Base-by-base conservation (phyloP, 2,797 vertebrate genomes). In the Liasis olivaceus region DNA sequence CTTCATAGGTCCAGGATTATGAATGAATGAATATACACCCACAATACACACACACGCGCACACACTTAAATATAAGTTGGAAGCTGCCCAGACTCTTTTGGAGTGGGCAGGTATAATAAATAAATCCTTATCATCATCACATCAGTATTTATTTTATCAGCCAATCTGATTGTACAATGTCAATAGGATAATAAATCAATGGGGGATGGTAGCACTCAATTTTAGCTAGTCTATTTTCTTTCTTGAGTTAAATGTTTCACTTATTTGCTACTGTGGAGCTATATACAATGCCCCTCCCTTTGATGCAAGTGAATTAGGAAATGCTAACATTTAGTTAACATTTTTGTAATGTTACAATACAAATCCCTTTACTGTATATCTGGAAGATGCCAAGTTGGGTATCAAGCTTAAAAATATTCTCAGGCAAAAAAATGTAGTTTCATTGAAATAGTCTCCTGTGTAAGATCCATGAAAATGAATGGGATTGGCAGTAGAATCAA, bases 181-280 rank as follows among this genome's bases (percentile, higher is more conserved):
- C 88, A 92, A 92, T 89, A 92, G 42, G 87, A 31, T 14, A 84
- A 89, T 89, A 85, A 89, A 85, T 84, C 87, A 89, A 64, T 84
- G 85, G 60, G 31, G 60, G 17, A 17, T 89, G 51, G 85, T 85
- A 89, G 58, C 87, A 85, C 89, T 92, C 72, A 51, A 47, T 85
- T 89, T 87, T 92, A 15, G 22, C 64, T 89, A 66, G 5, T 88
- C 26, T 31, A 42, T 60, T 22, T 58, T 62, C 56, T 87, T 31
- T 58, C 8, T 91, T 14, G 62, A 86, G 13, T 66, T 91, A 64
- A 66, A 56, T 56, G 12, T 36, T 58, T 77, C 42, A 63, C 28
- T 58, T 88, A 51, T 66, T 63, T 51, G 9, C 77, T 62, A 2
- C 36, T 77, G 62, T 86, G 51, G n/a, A 51, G 77, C 26, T 90